A percentile compares a stretch with the other conserved stretches of the same genome.
phyloP scores from a whole-genome alignment of 2,113 vertebrate genomes.

The Fregata magnificens region DNA sequence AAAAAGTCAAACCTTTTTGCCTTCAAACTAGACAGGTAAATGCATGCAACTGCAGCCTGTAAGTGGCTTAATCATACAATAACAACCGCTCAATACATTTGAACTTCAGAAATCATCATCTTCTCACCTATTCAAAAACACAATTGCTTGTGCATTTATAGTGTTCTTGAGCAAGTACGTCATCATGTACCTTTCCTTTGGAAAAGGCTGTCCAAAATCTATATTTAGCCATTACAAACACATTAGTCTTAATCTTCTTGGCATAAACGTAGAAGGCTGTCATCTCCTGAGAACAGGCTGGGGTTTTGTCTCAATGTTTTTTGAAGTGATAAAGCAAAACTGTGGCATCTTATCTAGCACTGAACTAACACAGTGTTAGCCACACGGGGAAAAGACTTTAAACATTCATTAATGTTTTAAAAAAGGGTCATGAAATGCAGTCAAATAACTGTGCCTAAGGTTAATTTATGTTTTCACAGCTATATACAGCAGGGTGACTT shows the following conservation, averaged over 20 bases:
- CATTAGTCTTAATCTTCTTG: conserved; percentile 53
- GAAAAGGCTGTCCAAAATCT: conserved; percentile 12
- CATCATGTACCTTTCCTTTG: neutral
- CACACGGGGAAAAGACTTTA: conserved; percentile 39
- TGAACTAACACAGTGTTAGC: conserved; percentile 41
- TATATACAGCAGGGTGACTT: neutral
- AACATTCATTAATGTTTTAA: conserved; percentile 20
- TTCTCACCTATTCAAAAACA: neutral
- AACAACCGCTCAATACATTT: neutral
- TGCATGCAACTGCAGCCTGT: neutral
- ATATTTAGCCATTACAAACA: conserved; percentile 46
- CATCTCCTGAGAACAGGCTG: conserved; percentile 60
- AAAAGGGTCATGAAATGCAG: conserved; percentile 34
- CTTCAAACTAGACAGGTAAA: neutral
- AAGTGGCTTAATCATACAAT: neutral
- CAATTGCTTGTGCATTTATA: neutral
- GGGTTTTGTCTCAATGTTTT: conserved; percentile 63
- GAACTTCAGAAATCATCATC: neutral
- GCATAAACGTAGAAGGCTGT: conserved; percentile 41
- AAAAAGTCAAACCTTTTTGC: neutral
- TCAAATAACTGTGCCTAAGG: conserved; percentile 18
- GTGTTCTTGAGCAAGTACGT: conserved; percentile 3
- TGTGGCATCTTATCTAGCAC: conserved; percentile 23
- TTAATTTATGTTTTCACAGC: conserved; percentile 52
- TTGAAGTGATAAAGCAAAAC: conserved; percentile 70